A percentile compares a stretch with the other conserved stretches of the same genome.
Conservation (phyloP, 2,797 vertebrate species). For the Prionace glauca region DNA sequence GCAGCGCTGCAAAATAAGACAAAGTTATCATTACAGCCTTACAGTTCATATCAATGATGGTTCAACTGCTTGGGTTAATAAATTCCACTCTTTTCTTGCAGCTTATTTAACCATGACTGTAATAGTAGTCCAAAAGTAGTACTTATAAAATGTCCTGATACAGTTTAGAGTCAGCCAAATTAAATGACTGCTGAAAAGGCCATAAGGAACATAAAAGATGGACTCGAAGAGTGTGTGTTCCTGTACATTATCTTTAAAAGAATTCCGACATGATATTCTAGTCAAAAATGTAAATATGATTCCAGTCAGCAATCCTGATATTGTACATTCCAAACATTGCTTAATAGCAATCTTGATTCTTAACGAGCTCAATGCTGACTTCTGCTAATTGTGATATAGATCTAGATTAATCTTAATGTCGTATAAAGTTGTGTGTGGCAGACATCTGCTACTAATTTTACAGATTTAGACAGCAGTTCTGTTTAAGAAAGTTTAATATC, state of each 20-base stretch:
- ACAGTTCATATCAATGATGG: not conserved
- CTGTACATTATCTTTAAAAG: not conserved
- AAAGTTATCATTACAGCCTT: not conserved
- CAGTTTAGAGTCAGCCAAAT: not conserved
- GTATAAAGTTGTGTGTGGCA: not conserved
- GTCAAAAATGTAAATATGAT: too few species aligned
- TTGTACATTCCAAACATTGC: not conserved
- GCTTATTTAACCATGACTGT: not conserved
- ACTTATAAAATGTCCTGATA: not conserved
- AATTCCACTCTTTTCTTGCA: not conserved
- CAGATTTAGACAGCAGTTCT: not conserved
- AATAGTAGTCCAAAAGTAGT: not conserved
- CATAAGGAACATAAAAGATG: not conserved
- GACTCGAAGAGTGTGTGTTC: not conserved
- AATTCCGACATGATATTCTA: not conserved
- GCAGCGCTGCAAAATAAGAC: not conserved
- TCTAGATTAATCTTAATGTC: not conserved
- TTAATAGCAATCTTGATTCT: not conserved
- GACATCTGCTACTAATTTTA: not conserved
- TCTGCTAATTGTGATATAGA: not conserved
- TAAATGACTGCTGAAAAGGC: not conserved
- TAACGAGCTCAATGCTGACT: not conserved
- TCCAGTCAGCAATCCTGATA: not conserved
- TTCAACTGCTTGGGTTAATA: not conserved
- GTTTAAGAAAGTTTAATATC: not conserved